A percentile compares a stretch with the other conserved stretches of the same genome.
Evolutionary conservation across 2,797 vertebrate genomes (phyloP).

Genomic region (Notamacropus eugenii): DNA sequence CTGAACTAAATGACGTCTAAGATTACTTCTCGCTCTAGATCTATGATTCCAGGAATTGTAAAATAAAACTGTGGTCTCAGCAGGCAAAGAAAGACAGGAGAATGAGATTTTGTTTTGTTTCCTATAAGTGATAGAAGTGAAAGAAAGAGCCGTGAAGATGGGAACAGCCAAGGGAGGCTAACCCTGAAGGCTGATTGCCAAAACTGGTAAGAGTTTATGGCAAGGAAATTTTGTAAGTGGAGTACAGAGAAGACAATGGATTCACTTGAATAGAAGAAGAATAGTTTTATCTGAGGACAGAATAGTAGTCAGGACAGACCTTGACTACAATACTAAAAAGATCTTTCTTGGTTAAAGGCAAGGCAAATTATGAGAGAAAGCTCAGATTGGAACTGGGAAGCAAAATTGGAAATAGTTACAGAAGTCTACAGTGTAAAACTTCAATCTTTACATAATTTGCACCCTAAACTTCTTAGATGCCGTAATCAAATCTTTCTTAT

Average conservation of each 20-base stretch:
- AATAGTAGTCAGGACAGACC: too few relatives aligned
- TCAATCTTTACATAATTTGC: background rate
- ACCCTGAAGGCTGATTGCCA: background rate
- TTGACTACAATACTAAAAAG: background rate
- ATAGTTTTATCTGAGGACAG: background rate
- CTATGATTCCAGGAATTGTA: background rate
- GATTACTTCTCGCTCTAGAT: background rate
- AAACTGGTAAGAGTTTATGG: background rate
- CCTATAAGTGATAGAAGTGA: background rate
- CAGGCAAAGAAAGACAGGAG: background rate
- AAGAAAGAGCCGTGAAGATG: background rate
- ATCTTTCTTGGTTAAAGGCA: background rate
- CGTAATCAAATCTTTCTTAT: background rate
- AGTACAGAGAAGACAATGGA: background rate
- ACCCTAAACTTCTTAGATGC: background rate
- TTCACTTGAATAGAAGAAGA: background rate
- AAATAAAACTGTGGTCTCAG: background rate
- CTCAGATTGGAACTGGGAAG: background rate
- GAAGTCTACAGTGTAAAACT: background rate
- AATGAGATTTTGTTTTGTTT: background rate
- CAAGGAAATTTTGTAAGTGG: background rate
- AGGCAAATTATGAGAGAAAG: background rate
- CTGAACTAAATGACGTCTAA: background rate
- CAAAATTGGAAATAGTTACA: background rate
- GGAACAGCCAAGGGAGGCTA: background rate